Conservation (phyloP, 2,888 invertebrate genomes). For the Cylloceria caligata region DNA sequence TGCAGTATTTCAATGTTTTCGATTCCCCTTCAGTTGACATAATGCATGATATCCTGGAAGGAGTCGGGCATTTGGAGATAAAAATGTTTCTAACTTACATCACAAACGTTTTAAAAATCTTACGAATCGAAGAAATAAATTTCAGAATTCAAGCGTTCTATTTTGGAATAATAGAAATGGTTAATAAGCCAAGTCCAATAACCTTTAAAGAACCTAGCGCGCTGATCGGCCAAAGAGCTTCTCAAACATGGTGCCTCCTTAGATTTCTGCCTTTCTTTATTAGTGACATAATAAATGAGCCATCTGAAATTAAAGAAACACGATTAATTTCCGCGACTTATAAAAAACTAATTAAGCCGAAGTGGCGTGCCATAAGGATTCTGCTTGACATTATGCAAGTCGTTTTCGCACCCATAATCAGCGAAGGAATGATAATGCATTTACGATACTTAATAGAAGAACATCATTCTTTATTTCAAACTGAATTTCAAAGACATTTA, state of each 20-base stretch:
- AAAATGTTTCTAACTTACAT: slow-evolving; percentile 46
- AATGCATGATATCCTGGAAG: slow-evolving; percentile 50
- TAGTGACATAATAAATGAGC: slow-evolving; percentile 34
- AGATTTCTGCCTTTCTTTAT: slow-evolving; percentile 50
- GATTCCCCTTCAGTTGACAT: slow-evolving; percentile 54
- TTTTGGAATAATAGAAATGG: slow-evolving; percentile 39
- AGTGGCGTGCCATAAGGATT: slow-evolving; percentile 23
- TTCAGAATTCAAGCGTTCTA: slow-evolving; percentile 31
- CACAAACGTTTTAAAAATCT: slow-evolving; percentile 43
- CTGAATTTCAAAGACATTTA: slow-evolving; percentile 39
- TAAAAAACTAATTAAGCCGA: neutral
- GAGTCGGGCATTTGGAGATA: slow-evolving; percentile 54
- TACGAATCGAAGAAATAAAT: slow-evolving; percentile 44
- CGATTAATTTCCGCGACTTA: no score
- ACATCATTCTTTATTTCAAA: slow-evolving; percentile 46
- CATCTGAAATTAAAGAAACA: neutral
- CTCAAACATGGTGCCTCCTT: slow-evolving; percentile 41
- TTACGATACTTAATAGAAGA: slow-evolving; percentile 27
- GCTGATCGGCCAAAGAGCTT: slow-evolving; percentile 44
- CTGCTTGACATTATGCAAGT: slow-evolving; percentile 22
- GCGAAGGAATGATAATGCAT: slow-evolving; percentile 35
- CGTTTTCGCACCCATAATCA: slow-evolving; percentile 41
- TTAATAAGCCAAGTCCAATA: slow-evolving; percentile 39
- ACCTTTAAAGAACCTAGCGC: slow-evolving; percentile 29
- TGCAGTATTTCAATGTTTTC: slow-evolving; percentile 48